Evolutionary conservation across 2,113 vertebrate genomes (phyloP).

Genomic region (Rousettus leschenaultii): DNA sequence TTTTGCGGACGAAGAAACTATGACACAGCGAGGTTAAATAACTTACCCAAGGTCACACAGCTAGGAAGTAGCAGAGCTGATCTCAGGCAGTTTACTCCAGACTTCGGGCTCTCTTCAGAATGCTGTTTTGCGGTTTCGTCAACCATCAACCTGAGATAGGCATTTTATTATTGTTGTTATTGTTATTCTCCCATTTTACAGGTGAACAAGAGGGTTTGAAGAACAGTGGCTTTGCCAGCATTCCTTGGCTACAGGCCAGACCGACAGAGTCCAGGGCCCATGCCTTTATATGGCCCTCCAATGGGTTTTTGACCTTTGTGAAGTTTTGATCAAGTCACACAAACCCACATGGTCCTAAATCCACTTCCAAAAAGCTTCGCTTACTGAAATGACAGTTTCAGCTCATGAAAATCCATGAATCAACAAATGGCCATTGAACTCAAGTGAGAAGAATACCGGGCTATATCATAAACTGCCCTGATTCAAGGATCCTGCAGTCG

Average conservation of each 20-base stretch:
- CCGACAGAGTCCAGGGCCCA: neutral
- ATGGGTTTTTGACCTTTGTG: neutral
- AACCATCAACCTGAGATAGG: fast-evolving
- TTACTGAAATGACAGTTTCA: neutral
- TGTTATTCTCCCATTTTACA: neutral
- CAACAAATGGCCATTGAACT: neutral
- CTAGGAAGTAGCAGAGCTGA: neutral
- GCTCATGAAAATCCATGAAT: neutral
- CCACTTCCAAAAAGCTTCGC: neutral
- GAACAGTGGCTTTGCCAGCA: neutral
- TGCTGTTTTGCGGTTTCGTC: neutral
- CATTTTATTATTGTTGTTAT: neutral
- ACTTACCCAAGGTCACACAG: neutral
- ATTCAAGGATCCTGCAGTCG: neutral
- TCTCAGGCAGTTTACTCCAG: neutral
- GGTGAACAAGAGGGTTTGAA: neutral
- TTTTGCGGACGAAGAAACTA: neutral
- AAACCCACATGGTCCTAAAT: neutral
- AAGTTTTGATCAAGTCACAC: neutral
- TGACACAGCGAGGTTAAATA: neutral
- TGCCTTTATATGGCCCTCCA: neutral
- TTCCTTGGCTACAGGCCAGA: neutral
- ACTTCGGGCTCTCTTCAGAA: neutral
- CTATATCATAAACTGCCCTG: neutral
- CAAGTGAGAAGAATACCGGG: neutral